Conservation (phyloP, 1,140 invertebrate species). For the Zelostemma sp. region DNA sequence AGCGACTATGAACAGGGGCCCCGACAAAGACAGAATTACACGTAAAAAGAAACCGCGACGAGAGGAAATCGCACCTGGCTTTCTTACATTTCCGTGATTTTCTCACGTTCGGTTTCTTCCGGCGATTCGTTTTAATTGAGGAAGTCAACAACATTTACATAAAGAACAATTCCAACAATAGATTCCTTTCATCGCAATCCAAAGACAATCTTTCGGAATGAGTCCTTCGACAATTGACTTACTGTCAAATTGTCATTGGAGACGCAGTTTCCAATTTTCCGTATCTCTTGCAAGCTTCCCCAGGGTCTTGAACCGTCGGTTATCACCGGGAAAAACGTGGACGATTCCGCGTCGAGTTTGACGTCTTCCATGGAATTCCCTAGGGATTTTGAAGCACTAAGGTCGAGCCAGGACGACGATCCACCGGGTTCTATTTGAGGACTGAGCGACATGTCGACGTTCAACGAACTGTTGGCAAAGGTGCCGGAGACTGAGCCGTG, state of each 20-base stretch:
- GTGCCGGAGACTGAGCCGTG: conserved; percentile 9
- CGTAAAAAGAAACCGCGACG: conserved; percentile 1
- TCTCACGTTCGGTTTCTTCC: conserved; percentile 25
- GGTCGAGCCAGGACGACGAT: background rate
- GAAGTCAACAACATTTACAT: background rate
- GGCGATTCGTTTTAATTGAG: conserved; percentile 1
- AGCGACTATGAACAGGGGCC: conserved; percentile 15
- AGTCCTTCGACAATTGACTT: too few relatives aligned
- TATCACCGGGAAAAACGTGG: conserved; percentile 56
- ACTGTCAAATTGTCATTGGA: conserved; percentile 51
- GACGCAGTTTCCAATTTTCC: conserved; percentile 57
- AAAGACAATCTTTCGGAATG: too few relatives aligned
- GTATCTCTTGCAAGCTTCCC: conserved; percentile 74
- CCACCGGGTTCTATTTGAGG: conserved; percentile 18
- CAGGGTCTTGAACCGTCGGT: conserved; percentile 58
- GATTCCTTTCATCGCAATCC: too few relatives aligned
- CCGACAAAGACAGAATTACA: background rate
- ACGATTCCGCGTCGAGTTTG: conserved; percentile 59
- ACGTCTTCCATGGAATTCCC: conserved; percentile 74
- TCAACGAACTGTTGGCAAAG: conserved; percentile 19
- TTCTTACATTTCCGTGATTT: conserved; percentile 16
- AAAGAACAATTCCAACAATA: background rate
- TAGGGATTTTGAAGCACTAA: conserved; percentile 28
- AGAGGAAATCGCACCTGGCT: conserved; percentile 15
- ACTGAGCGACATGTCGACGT: conserved; percentile 4